Base-by-base conservation (phyloP, 2,888 invertebrate genomes). In the Cabera pusaria region DNA sequence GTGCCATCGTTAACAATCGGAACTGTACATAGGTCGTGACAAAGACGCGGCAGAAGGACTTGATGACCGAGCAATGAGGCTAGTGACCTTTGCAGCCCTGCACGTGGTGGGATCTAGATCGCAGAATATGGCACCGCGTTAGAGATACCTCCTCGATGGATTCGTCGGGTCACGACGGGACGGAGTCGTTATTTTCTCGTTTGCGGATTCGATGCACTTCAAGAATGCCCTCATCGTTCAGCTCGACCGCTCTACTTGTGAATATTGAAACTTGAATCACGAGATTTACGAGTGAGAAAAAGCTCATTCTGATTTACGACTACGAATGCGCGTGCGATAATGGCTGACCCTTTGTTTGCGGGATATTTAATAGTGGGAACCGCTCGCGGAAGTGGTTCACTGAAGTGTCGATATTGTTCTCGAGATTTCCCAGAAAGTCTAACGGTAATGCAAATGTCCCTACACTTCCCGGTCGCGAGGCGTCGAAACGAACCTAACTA, bases 11-110 rank as follows among this genome's bases (percentile, higher is more conserved):
- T 65, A 68, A 75, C 72, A 76, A 78, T 81, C 62, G 75, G 64
- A 71, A 72, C 76, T 64, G 79, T 81, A 81, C 80, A 83, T 83
- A 31, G 83, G 81, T 85, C 85, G 82, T 83, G 82, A 80, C 75
- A 61, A 52, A 66, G 66, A 61, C 64, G 66, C 64, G 59, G 63
- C 63, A 55, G 65, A 73, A 83, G 77, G 82, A 80, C 76, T 75
- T 78, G 76, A 79, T 80, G 80, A 75, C 76, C 68, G 70, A 62
- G 60, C 69, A 56, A 50, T 52, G 74, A 64, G 84, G 83, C 72
- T 69, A 83, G 62, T 83, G 81, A 86, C 81, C 84, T 78, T 72
- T 58, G 52, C 55, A 68, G 64, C 60, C 62, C 56, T 71, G 68
- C 74, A 69, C 73, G 65, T 72, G 69, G 64, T 61, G 42, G 42